Evolutionary conservation across 2,113 vertebrate species (phyloP).

Genomic region (Limnothrissa miodon): DNA sequence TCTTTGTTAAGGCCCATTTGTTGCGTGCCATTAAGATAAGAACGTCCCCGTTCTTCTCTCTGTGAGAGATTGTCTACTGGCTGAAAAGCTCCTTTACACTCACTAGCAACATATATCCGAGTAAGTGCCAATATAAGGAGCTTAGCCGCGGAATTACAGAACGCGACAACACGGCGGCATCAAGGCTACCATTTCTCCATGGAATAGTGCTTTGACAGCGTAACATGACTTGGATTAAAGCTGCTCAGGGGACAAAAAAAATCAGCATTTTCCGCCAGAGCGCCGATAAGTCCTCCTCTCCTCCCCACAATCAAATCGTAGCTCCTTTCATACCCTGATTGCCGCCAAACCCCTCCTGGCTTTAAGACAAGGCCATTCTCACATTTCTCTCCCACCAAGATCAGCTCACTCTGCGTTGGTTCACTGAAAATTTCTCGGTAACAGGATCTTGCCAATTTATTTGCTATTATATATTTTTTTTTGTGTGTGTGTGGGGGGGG

Average conservation of each 20-base stretch:
- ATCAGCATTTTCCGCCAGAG: neutral
- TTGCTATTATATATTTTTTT: neutral
- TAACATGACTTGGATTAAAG: slow-evolving; percentile 23
- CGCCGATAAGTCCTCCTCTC: neutral
- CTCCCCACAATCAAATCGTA: neutral
- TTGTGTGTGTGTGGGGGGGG: too few species aligned
- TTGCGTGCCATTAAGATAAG: neutral
- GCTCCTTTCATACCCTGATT: neutral
- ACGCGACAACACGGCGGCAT: neutral
- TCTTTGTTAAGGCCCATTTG: slow-evolving; percentile 3
- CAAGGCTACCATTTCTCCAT: neutral
- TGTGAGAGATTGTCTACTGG: neutral
- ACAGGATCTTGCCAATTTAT: neutral
- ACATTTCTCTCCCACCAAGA: neutral
- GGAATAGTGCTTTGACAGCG: slow-evolving; percentile 10
- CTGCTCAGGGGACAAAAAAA: neutral
- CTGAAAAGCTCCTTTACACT: neutral
- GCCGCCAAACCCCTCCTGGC: neutral
- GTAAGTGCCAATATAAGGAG: slow-evolving; percentile 1
- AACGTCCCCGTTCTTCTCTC: neutral
- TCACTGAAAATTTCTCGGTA: neutral
- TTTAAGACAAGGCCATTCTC: neutral
- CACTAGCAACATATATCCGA: neutral
- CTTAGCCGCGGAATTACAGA: neutral
- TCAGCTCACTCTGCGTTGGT: neutral